Evolutionary conservation across 1,140 invertebrate genomes (phyloP).

Genomic region (Tachypleus tridentatus): DNA sequence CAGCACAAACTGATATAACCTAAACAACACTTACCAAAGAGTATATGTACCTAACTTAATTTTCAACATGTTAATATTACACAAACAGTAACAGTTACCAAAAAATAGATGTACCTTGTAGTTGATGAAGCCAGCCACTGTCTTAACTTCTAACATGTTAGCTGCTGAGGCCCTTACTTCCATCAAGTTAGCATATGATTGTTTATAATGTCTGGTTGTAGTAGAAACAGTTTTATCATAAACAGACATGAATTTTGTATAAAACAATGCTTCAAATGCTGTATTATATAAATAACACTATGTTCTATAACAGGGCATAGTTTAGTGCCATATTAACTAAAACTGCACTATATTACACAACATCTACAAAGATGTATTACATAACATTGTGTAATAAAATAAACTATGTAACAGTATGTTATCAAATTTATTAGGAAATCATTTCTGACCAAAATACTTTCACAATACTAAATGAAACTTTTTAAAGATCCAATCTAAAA

Average conservation of each 20-base stretch:
- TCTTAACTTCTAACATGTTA: constrained; percentile 86
- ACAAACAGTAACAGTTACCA: not conserved
- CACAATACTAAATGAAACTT: too few relatives aligned
- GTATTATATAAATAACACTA: too few relatives aligned
- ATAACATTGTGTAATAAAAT: too few relatives aligned
- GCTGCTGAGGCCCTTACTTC: constrained; percentile 77
- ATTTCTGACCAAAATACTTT: too few relatives aligned
- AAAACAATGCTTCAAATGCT: not conserved
- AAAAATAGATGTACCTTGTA: constrained; percentile 56
- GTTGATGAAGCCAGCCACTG: constrained; percentile 86
- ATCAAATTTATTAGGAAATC: too few relatives aligned
- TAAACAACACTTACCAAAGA: constrained; percentile 2
- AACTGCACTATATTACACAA: too few relatives aligned
- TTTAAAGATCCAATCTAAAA: too few relatives aligned
- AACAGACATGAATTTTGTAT: constrained; percentile 14
- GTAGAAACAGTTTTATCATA: constrained; percentile 24
- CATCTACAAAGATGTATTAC: too few relatives aligned
- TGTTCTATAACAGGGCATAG: not conserved
- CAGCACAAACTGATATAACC: too few relatives aligned
- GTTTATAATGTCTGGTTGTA: constrained; percentile 65
- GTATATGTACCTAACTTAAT: not conserved
- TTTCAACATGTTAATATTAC: not conserved
- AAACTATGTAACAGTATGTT: too few relatives aligned
- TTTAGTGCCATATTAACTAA: constrained; percentile 1
- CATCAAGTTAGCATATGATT: constrained; percentile 77